Evolutionary conservation across 2,797 vertebrate genomes (phyloP).

Genomic region (Triplophysa bombifrons): DNA sequence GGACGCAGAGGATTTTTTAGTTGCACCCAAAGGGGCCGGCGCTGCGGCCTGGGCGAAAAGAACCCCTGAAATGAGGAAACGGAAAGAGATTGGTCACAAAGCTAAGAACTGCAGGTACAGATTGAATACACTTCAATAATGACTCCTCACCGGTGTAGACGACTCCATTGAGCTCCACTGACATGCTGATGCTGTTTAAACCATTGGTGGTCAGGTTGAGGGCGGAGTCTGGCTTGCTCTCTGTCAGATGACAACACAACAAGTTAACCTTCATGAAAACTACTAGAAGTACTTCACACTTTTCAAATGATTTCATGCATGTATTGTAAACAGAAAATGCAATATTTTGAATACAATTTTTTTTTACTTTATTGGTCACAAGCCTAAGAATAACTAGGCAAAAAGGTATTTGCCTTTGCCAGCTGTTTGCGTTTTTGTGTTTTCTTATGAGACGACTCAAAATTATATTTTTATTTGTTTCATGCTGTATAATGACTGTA

Average conservation of each 20-base stretch:
- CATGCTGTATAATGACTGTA: no score
- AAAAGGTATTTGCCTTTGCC: no score
- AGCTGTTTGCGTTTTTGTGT: no score
- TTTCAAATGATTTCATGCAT: not conserved
- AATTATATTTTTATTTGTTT: no score
- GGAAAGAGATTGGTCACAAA: not conserved
- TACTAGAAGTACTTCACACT: not conserved
- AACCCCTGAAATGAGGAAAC: conserved; percentile 78
- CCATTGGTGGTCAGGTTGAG: conserved; percentile 81
- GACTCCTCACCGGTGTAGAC: conserved; percentile 87
- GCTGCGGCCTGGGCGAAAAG: conserved; percentile 90
- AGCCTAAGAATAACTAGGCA: no score
- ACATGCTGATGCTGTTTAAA: conserved; percentile 96
- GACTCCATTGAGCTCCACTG: conserved; percentile 94
- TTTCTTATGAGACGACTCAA: no score
- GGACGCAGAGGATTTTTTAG: conserved; percentile 72
- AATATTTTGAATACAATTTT: not conserved
- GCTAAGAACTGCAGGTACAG: not conserved
- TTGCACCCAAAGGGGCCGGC: conserved; percentile 74
- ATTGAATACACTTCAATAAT: not conserved
- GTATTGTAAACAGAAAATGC: not conserved
- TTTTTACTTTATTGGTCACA: not conserved
- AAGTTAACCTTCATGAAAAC: not conserved
- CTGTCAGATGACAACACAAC: conserved; percentile 53
- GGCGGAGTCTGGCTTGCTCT: conserved; percentile 85